These are phyloP conservation scores for Microcebus griseorufus DNA, from an alignment of 2,113 vertebrate species.

Conservation along the genomic window DNA sequence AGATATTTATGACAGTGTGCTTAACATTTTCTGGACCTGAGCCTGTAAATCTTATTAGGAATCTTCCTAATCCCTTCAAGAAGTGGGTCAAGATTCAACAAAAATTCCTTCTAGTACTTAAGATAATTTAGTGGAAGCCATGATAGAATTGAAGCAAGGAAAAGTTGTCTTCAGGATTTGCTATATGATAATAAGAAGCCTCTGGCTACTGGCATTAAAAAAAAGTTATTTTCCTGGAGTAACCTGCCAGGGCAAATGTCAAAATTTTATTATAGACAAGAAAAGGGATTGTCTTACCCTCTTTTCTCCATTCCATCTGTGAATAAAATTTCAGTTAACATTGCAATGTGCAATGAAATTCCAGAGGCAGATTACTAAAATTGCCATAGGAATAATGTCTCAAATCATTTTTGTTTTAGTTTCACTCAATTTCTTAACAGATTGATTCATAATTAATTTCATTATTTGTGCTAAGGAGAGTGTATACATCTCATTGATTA, in stretches of 20 bases:
- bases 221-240: conserved; percentile 25
- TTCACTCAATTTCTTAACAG: neutral
- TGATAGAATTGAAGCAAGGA: neutral
- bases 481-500: neutral
- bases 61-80: neutral
- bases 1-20: neutral
- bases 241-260: neutral
- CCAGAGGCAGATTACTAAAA: neutral
- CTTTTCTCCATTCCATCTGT: neutral
- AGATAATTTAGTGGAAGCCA: neutral
- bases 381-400: neutral
- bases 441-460: neutral
- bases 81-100: neutral
- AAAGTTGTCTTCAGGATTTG: neutral
- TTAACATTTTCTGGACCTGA: neutral
- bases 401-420: neutral
- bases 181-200: neutral
- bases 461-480: neutral
- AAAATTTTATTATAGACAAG: conserved; percentile 18
- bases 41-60: neutral
- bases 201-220: neutral
- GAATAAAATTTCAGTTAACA: neutral
- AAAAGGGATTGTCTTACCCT: neutral
- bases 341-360: neutral
- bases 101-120: neutral